Evolutionary conservation across 2,113 vertebrate genomes (phyloP).

Genomic region (Corynorhinus townsendii): DNA sequence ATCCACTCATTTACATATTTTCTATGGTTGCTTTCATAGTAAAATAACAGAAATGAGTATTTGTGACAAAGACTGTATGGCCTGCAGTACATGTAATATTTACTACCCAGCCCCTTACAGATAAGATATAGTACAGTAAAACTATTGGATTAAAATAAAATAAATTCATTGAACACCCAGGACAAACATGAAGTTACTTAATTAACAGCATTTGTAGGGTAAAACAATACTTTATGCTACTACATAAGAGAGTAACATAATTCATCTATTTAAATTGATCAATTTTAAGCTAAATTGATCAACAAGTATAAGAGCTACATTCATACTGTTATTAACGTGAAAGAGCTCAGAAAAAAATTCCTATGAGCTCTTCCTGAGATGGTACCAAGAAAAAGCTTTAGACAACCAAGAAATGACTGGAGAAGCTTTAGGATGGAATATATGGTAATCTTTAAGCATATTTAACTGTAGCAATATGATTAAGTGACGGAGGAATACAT

Average conservation of each 20-base stretch:
- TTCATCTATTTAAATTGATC: background rate
- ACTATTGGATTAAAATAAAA: background rate
- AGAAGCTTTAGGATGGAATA: background rate
- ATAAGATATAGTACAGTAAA: background rate
- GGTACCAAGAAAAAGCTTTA: background rate
- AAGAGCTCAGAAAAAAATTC: background rate
- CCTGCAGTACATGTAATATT: background rate
- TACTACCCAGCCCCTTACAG: background rate
- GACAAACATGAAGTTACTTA: background rate
- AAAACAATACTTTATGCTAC: background rate
- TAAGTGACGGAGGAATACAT: background rate
- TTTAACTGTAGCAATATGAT: background rate
- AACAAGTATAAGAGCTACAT: background rate
- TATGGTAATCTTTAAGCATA: background rate
- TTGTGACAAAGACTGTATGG: background rate
- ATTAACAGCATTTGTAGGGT: background rate
- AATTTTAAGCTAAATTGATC: background rate
- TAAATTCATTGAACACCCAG: background rate
- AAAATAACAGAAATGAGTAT: background rate
- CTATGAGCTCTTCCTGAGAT: background rate
- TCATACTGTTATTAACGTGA: background rate
- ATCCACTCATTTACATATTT: no score
- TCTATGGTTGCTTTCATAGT: background rate
- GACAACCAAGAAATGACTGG: background rate
- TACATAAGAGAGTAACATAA: background rate